Conservation (phyloP, 2,113 vertebrate species). For the Microtus oregoni region DNA sequence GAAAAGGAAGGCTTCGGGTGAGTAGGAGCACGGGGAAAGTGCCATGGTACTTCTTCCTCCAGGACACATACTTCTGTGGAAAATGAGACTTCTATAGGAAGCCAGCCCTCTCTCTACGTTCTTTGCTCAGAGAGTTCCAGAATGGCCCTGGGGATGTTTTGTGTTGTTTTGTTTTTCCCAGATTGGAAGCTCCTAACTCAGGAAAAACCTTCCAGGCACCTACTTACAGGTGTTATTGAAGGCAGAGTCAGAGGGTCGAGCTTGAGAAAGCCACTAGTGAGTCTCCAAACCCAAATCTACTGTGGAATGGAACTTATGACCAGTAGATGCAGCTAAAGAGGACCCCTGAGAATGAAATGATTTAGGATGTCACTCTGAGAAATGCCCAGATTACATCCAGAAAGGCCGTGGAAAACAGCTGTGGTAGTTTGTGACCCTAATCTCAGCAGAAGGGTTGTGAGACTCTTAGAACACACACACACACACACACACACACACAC, state of each 20-base stretch:
- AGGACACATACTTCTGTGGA: neutral
- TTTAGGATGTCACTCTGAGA: neutral
- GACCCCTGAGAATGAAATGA: no score
- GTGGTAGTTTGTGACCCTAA: neutral
- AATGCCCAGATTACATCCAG: neutral
- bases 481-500: neutral
- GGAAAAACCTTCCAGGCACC: neutral
- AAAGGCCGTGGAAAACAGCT: neutral
- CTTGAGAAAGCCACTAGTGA: neutral
- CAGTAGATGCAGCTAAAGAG: neutral
- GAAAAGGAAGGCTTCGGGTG: constrained; percentile 53
- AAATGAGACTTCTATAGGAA: neutral
- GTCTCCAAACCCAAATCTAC: neutral
- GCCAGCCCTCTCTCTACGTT: neutral
- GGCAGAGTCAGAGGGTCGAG: neutral
- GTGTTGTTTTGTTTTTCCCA: neutral
- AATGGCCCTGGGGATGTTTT: no score
- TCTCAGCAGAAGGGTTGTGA: neutral
- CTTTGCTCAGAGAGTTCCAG: neutral
- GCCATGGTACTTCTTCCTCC: neutral
- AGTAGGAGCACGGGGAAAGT: neutral
- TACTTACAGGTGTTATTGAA: neutral
- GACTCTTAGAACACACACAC: neutral
- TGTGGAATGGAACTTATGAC: neutral
- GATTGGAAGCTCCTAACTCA: neutral